Conservation (phyloP, 2,113 vertebrate species). For the Otus sunia region DNA sequence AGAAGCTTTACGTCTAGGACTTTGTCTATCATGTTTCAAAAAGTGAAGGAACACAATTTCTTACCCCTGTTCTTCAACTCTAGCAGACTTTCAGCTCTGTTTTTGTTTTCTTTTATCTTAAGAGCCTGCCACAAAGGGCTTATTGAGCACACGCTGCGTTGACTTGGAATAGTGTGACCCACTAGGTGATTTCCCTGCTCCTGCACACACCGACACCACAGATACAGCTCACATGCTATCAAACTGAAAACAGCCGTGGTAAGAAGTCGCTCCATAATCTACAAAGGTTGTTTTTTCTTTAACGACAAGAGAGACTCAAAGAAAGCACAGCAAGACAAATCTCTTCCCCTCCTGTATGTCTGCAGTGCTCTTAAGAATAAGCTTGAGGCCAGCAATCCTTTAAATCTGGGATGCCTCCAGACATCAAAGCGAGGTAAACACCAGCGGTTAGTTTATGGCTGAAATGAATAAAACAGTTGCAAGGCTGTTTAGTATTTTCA, state of each 20-base stretch:
- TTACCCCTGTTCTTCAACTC: neutral
- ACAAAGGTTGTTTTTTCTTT: neutral
- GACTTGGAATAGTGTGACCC: neutral
- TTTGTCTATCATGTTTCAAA: neutral
- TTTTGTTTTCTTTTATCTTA: neutral
- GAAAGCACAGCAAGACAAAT: neutral
- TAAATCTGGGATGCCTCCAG: neutral
- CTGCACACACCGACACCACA: neutral
- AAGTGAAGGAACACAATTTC: neutral
- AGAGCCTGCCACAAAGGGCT: neutral
- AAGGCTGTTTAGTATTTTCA: neutral
- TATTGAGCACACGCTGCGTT: fast-evolving
- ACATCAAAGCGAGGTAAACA: neutral
- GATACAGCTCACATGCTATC: neutral
- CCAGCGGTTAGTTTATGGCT: neutral
- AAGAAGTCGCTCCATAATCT: neutral
- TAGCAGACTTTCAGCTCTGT: neutral
- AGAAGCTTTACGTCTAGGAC: neutral
- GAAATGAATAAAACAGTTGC: neutral
- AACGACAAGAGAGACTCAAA: neutral
- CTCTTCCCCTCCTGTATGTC: neutral
- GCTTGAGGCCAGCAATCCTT: neutral
- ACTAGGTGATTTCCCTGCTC: neutral
- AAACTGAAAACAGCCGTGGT: neutral
- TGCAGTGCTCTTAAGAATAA: neutral